Base-by-base conservation (phyloP, 2,797 vertebrate genomes). In the Rhinichthys osculus region DNA sequence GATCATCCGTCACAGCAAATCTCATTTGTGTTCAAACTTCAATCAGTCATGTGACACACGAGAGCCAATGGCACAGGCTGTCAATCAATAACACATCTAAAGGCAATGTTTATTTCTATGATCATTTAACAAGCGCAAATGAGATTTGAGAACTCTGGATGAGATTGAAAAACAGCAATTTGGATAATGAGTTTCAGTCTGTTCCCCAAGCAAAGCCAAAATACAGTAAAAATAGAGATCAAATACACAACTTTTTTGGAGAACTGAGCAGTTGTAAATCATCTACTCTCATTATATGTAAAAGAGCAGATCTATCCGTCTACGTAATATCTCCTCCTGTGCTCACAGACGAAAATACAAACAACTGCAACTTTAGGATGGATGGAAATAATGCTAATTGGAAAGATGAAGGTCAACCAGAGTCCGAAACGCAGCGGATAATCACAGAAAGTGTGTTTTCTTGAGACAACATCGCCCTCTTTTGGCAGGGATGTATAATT, bases 401-500 rank as follows among this genome's bases (percentile, higher is more conserved):
- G 35, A 40, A 1, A 67, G 72, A 77, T 40, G 11, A 30, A 54
- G 69, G 72, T 83, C 57, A 76, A 52, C 38, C 14, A 7, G 33
- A 4, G 11, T n/a, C 71, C 8, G 5, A 30, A 30, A 40, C 13
- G 44, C 59, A 30, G 70, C 19, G 38, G 57, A 35, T 23, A 19
- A 77, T 30, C 33, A 84, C n/a, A 30, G 4, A n/a, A n/a, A 23
- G 59, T 5, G 16, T 23, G 11, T 21, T 47, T 66, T 6, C 35
- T 6, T 59, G 64, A 44, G 19, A 33, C 66, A 71, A 44, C 50
- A 35, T 38, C 52, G 83, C 83, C 76, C 74, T 62, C 83, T 79
- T 70, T 44, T 70, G 83, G 83, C 27, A 35, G 38, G 0, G 38
- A 27, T 21, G 13, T 19, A 27, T 19, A 85, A 47, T 7, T 66